Evolutionary conservation across 2,888 invertebrate species (phyloP).

Genomic region (Ectobius pallidus): DNA sequence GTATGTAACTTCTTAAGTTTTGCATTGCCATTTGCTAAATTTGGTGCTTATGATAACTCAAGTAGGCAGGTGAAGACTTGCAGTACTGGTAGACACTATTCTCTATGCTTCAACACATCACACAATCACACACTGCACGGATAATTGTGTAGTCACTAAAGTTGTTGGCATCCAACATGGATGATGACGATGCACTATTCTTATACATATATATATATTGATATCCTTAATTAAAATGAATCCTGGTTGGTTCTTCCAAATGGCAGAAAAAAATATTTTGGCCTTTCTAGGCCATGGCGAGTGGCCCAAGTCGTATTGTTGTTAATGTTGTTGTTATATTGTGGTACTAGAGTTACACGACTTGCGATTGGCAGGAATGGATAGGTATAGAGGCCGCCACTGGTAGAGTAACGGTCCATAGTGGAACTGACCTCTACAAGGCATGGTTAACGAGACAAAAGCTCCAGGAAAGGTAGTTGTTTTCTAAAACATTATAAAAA

Average conservation of each 20-base stretch:
- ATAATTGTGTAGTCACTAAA: constrained; percentile 21
- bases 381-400: constrained; percentile 13
- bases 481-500: too few species aligned
- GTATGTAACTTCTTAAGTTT: constrained; percentile 42
- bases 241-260: constrained; percentile 32
- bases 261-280: constrained; percentile 4
- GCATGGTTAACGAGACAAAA: not conserved
- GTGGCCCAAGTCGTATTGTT: not conserved
- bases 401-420: not conserved
- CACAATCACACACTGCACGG: constrained; percentile 22
- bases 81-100: constrained; percentile 35
- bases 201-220: constrained; percentile 18
- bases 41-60: constrained; percentile 44
- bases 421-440: not conserved
- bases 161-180: constrained; percentile 24
- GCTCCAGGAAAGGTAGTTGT: not conserved
- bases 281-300: not conserved
- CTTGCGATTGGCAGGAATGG: not conserved
- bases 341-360: constrained; percentile 14
- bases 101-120: constrained; percentile 37
- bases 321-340: constrained; percentile 14
- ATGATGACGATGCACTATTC: constrained; percentile 26
- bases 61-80: constrained; percentile 38
- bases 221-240: constrained; percentile 12
- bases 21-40: constrained; percentile 43